Conservation (phyloP, 2,888 invertebrate genomes). For the Saturnia japonica region DNA sequence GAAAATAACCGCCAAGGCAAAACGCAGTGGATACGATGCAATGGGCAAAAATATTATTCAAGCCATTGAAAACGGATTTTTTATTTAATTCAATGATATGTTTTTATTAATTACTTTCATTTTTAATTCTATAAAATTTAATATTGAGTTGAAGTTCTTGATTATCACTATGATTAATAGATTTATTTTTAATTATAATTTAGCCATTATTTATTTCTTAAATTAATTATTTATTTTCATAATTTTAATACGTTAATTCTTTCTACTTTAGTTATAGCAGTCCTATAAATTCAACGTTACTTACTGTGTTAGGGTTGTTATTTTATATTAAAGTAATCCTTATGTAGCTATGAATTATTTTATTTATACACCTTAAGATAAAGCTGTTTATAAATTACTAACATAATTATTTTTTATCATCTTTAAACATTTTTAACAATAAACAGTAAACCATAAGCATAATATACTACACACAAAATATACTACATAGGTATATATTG, state of each 20-base stretch:
- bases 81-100: conserved; percentile 41
- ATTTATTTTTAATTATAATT: not conserved
- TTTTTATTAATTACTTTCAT: conserved; percentile 14
- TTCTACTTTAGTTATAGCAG: not conserved
- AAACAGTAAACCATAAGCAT: no score
- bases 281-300: not conserved
- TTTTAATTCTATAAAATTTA: not conserved
- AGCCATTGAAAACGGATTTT: conserved; percentile 62
- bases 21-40: conserved; percentile 63
- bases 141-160: not conserved
- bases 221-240: no score
- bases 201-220: not conserved
- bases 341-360: no score
- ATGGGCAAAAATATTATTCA: conserved; percentile 62
- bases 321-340: no score
- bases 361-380: no score
- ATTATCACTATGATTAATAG: not conserved
- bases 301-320: no score
- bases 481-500: no score
- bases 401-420: no score
- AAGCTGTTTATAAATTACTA: no score
- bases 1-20: conserved; percentile 64
- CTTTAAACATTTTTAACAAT: no score
- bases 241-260: not conserved
- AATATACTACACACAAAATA: no score